Evolutionary conservation across 53 echinoderm and acorn worm species (phyloP).

Genomic region (Patiria pectinifera): DNA sequence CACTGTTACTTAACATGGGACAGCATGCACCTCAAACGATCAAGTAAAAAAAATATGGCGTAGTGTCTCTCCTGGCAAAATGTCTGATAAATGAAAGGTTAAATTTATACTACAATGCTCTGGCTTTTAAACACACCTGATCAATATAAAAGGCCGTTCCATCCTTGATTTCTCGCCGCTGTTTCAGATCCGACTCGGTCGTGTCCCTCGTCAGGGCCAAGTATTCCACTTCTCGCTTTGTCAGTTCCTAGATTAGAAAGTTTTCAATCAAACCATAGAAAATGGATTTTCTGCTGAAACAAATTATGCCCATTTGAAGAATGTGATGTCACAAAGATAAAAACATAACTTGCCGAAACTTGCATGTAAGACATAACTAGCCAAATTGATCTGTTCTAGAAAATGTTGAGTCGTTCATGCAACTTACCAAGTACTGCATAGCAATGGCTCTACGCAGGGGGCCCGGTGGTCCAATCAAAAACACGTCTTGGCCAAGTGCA

Average conservation of each 20-base stretch:
- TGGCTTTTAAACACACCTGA: conserved; percentile 63
- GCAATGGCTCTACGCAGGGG: conserved; percentile 92
- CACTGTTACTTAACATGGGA: no score
- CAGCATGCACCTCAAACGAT: no score
- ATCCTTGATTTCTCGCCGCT: conserved; percentile 88
- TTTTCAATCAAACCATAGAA: neutral
- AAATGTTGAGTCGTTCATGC: neutral
- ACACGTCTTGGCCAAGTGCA: conserved; percentile 97
- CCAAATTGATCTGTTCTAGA: no score
- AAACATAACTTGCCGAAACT: no score
- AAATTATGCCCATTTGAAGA: neutral
- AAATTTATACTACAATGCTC: no score
- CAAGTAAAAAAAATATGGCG: no score
- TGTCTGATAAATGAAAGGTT: no score
- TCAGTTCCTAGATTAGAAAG: conserved; percentile 77
- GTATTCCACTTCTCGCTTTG: conserved; percentile 96
- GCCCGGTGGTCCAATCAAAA: conserved; percentile 98
- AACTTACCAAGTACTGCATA: conserved; percentile 91
- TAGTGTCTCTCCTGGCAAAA: no score
- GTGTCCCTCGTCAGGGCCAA: conserved; percentile 94
- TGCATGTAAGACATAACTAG: no score
- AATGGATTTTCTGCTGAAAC: neutral
- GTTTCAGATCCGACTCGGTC: conserved; percentile 96
- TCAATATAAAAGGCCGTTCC: conserved; percentile 97
- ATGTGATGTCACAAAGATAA: no score